Conservation (phyloP, 2,888 invertebrate species). For the Zygogramma bicolorata region DNA sequence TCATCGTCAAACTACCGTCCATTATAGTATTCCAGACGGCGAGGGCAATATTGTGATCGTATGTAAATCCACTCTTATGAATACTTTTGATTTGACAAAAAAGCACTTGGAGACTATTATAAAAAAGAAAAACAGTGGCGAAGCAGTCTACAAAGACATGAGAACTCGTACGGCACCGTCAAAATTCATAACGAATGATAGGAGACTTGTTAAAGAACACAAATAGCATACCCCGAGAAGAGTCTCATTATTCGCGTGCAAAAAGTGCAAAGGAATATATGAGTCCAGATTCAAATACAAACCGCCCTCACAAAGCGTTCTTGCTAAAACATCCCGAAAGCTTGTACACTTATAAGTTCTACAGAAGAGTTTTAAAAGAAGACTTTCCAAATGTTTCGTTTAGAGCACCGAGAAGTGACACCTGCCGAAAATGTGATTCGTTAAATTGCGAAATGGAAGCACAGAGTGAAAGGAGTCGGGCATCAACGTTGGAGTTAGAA, state of each 20-base stretch:
- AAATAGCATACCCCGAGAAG: conserved; percentile 41
- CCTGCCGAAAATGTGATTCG: conserved; percentile 15
- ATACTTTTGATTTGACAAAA: conserved; percentile 25
- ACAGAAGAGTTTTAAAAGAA: conserved; percentile 28
- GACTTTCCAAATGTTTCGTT: conserved; percentile 40
- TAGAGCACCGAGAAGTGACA: conserved; percentile 16
- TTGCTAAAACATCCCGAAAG: conserved; percentile 33
- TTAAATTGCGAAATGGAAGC: conserved; percentile 37
- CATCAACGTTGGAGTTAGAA: conserved; percentile 31
- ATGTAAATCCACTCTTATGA: conserved; percentile 19
- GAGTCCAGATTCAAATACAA: conserved; percentile 45
- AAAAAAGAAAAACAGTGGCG: conserved; percentile 34
- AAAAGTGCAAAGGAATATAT: conserved; percentile 42
- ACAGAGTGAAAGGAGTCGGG: conserved; percentile 25
- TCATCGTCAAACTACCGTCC: conserved; percentile 40
- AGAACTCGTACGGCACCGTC: not conserved
- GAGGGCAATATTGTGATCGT: conserved; percentile 30
- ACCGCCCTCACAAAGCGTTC: conserved; percentile 39
- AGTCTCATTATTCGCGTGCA: conserved; percentile 39
- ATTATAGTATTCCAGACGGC: conserved; percentile 38
- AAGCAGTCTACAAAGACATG: conserved; percentile 35
- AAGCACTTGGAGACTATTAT: not conserved
- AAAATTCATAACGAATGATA: not conserved
- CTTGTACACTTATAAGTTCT: conserved; percentile 40
- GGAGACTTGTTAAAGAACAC: conserved; percentile 11